Conservation (phyloP, 2,797 vertebrate species). For the Spinibarbus caldwelli region DNA sequence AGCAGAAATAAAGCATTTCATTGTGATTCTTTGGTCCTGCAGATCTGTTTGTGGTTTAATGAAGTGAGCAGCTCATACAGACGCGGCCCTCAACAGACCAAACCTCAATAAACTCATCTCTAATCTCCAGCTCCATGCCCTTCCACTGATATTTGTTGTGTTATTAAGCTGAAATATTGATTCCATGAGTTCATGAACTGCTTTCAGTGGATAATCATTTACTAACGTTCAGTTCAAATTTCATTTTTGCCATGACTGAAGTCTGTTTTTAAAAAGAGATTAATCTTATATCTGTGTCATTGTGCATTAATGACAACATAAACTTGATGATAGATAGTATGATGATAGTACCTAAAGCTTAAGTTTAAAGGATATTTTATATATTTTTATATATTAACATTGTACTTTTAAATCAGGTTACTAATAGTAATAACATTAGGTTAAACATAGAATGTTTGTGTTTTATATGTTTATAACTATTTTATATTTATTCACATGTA, state of each 20-base stretch:
- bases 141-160: not conserved
- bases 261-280: not conserved
- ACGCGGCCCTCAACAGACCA: not conserved
- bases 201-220: not conserved
- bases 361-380: too few relatives aligned
- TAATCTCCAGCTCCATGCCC: too few relatives aligned
- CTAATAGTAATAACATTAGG: not conserved
- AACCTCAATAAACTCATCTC: conserved; percentile 26
- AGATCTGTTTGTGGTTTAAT: not conserved
- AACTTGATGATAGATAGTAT: too few relatives aligned
- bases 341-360: not conserved
- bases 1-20: not conserved
- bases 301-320: too few relatives aligned
- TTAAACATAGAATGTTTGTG: too few relatives aligned
- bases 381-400: too few relatives aligned
- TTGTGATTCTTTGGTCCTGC: not conserved
- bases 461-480: too few relatives aligned
- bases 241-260: not conserved
- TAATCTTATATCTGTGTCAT: too few relatives aligned
- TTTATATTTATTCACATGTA: too few relatives aligned
- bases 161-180: not conserved
- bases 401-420: not conserved
- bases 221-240: not conserved
- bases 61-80: not conserved
- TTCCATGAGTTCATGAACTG: not conserved